These are phyloP conservation scores for Montipora sp. DNA, from an alignment of 64 coral and sea anemone species.

Conservation along the genomic window DNA sequence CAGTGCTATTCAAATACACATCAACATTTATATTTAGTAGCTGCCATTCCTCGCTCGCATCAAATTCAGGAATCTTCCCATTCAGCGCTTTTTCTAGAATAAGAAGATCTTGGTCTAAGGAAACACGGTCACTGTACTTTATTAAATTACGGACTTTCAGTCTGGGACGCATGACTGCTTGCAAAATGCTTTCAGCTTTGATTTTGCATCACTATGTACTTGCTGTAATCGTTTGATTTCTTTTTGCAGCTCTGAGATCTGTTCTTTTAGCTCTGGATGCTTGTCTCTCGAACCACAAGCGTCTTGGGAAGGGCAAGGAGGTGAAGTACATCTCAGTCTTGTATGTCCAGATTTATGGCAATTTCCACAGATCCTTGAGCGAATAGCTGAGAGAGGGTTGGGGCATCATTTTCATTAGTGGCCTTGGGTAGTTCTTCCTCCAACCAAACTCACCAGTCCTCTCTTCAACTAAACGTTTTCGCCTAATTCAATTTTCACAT, in stretches of 20 bases:
- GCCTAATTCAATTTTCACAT: not conserved
- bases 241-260: conserved; percentile 50
- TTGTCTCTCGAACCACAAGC: conserved; percentile 60
- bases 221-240: conserved; percentile 64
- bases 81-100: conserved; percentile 65
- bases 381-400: conserved; percentile 11
- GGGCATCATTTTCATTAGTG: conserved; percentile 15
- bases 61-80: conserved; percentile 73
- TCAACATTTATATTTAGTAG: conserved; percentile 49
- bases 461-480: too few species aligned
- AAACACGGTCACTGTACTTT: conserved; percentile 61
- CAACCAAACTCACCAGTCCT: not conserved
- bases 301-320: conserved; percentile 11
- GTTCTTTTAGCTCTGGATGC: conserved; percentile 63
- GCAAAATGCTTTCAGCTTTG: conserved; percentile 58
- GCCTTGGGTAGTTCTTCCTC: not conserved
- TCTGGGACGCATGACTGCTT: conserved; percentile 59
- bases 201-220: conserved; percentile 31
- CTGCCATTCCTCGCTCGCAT: conserved; percentile 60
- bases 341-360: conserved; percentile 61
- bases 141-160: conserved; percentile 53
- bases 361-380: conserved; percentile 20
- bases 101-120: conserved; percentile 60
- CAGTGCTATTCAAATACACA: not conserved
- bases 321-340: conserved; percentile 23